phyloP scores from a whole-genome alignment of 2,797 vertebrate genomes.

The Vultur gryphus region DNA sequence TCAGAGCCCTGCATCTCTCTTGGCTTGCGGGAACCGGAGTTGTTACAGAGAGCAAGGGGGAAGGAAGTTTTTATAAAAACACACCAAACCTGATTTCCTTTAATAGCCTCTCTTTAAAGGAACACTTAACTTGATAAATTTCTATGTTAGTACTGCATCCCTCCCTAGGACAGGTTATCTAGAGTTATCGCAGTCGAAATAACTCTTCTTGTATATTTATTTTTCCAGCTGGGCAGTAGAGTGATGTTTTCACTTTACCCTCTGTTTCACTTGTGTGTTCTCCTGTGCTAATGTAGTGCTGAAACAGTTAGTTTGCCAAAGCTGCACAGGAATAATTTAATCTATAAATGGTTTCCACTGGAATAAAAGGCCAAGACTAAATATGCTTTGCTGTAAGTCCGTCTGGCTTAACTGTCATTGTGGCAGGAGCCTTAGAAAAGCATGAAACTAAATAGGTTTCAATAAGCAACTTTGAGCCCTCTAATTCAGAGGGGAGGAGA shows the following conservation, averaged over 20 bases:
- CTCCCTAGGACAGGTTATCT: not conserved
- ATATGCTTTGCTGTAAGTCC: not conserved
- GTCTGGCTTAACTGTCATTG: not conserved
- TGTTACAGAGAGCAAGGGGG: not conserved
- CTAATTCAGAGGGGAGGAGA: not conserved
- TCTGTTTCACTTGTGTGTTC: not conserved
- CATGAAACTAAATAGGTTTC: not conserved
- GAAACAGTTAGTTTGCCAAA: not conserved
- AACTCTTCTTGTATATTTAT: not conserved
- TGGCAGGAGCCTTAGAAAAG: not conserved
- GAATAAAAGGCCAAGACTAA: not conserved
- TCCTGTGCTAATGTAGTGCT: not conserved
- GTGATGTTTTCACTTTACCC: not conserved
- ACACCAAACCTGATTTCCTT: not conserved
- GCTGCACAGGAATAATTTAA: not conserved
- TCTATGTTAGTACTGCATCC: not conserved
- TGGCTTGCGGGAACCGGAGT: not conserved
- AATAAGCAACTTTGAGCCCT: not conserved
- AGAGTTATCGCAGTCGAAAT: not conserved
- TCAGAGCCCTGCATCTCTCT: not conserved
- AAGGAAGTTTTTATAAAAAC: conserved; percentile 4
- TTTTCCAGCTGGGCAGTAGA: not conserved
- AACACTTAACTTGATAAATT: not conserved
- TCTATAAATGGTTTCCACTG: not conserved
- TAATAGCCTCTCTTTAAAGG: not conserved